Conservation (phyloP, 1,140 invertebrate genomes). For the Gryon sp. region DNA sequence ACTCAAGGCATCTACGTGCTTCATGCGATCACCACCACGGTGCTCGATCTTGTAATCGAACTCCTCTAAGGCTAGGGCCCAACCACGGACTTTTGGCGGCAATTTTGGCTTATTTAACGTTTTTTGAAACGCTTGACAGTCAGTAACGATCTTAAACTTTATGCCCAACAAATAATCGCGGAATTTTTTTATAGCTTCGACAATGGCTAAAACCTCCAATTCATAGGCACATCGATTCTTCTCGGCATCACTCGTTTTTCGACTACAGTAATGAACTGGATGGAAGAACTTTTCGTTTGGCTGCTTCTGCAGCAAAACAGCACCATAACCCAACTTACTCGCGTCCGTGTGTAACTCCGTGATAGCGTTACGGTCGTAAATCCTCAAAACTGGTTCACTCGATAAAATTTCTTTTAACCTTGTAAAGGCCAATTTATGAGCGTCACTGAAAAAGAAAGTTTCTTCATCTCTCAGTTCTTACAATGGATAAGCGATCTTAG, state of each 20-base stretch:
- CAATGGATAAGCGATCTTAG: not conserved
- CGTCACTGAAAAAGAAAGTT: not conserved
- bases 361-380: not conserved
- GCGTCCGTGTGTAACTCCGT: conserved; percentile 19
- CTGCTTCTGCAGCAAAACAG: not conserved
- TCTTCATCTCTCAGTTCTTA: not conserved
- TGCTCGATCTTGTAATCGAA: conserved; percentile 2
- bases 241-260: conserved; percentile 2
- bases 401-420: conserved; percentile 3
- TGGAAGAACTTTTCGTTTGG: not conserved
- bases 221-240: conserved; percentile 3
- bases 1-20: not conserved
- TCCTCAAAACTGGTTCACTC: not conserved
- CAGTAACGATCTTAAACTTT: conserved; percentile 34
- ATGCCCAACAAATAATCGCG: conserved; percentile 71
- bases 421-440: conserved; percentile 6
- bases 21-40: not conserved
- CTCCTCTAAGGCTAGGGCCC: not conserved
- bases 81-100: not conserved
- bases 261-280: conserved; percentile 1
- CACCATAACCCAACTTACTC: not conserved
- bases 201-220: not conserved
- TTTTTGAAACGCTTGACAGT: conserved; percentile 6
- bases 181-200: conserved; percentile 46
- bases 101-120: conserved; percentile 1